Conservation (phyloP, 2,888 invertebrate genomes). For the Aphodius granarius region DNA sequence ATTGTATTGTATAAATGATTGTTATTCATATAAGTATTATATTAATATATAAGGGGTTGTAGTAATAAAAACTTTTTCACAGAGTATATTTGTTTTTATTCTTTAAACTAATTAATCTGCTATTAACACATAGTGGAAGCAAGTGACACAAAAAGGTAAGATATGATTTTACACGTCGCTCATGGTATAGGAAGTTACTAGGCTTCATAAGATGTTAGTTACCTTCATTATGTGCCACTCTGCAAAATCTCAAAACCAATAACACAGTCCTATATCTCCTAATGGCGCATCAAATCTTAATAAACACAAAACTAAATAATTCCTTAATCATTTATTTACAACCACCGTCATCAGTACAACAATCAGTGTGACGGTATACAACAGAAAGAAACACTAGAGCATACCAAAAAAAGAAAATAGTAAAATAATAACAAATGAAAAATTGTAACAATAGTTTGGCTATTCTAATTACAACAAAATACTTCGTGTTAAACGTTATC, state of each 20-base stretch:
- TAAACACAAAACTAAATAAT: not conserved
- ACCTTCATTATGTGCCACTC: too few species aligned
- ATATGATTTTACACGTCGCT: too few species aligned
- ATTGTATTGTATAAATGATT: not conserved
- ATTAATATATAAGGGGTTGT: not conserved
- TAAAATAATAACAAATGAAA: not conserved
- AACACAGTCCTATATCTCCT: too few species aligned
- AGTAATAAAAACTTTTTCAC: too few species aligned
- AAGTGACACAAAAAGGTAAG: too few species aligned
- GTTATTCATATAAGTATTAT: not conserved
- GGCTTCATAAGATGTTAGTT: too few species aligned
- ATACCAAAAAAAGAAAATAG: not conserved
- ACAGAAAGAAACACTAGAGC: not conserved
- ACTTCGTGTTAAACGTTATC: not conserved
- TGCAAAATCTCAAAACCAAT: too few species aligned
- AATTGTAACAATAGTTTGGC: not conserved
- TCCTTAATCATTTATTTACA: not conserved
- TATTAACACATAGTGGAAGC: too few species aligned
- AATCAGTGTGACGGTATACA: not conserved
- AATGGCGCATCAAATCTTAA: too few species aligned
- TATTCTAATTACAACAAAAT: not conserved
- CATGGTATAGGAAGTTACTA: too few species aligned
- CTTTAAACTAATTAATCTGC: too few species aligned
- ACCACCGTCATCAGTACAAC: not conserved
- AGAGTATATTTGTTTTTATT: too few species aligned